Percentiles rank a stretch among this genome's conserved stretches.
phyloP scores from a whole-genome alignment of 2,888 invertebrate species.

The Aquatica leii region DNA sequence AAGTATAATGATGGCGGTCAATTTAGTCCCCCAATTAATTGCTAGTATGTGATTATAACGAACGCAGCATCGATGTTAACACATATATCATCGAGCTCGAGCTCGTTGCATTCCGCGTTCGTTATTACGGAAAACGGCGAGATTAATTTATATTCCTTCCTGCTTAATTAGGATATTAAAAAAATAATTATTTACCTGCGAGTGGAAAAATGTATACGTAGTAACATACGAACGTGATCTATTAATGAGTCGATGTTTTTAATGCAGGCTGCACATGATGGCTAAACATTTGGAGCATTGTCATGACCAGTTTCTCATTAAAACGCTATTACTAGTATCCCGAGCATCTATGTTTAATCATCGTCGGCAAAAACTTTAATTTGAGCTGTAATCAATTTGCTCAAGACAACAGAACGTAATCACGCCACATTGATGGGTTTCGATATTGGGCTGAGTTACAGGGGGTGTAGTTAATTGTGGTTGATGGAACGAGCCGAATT shows the following conservation, averaged over 20 bases:
- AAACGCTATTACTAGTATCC: conserved; percentile 50
- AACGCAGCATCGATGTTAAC: conserved; percentile 54
- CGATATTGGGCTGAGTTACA: conserved; percentile 25
- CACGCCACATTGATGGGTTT: conserved; percentile 44
- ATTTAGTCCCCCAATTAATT: conserved; percentile 62
- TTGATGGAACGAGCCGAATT: conserved; percentile 27
- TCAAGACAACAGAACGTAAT: conserved; percentile 59
- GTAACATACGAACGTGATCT: background rate
- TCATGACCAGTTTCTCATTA: conserved; percentile 54
- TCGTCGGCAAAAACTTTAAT: conserved; percentile 58
- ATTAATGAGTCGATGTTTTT: conserved; percentile 14
- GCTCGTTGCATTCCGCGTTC: conserved; percentile 47
- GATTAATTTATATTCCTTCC: conserved; percentile 52
- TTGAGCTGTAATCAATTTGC: conserved; percentile 60
- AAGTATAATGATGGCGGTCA: conserved; percentile 61
- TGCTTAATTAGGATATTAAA: conserved; percentile 56
- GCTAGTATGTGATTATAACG: conserved; percentile 62
- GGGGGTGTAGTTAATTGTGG: conserved; percentile 34
- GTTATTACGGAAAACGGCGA: conserved; percentile 49
- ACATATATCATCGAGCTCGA: conserved; percentile 54
- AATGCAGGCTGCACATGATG: conserved; percentile 28
- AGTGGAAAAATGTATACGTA: conserved; percentile 12
- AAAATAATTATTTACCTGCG: conserved; percentile 44
- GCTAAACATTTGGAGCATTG: conserved; percentile 42
- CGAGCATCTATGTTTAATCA: conserved; percentile 56